These are phyloP conservation scores for Rhamphomyia laevipes DNA, from an alignment of 2,888 invertebrate genomes.

Conservation along the genomic window DNA sequence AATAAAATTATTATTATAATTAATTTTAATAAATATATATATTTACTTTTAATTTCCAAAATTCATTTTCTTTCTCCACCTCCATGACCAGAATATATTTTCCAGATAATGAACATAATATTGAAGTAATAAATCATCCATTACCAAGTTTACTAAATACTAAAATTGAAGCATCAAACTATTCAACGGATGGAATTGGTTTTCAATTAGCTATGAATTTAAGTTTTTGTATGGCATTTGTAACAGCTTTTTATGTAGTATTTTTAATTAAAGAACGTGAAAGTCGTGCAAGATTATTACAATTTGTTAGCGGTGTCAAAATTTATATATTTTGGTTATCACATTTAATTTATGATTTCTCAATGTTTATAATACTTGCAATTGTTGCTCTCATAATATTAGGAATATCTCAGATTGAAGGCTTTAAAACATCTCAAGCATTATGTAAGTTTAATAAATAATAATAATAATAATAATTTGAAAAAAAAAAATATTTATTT, in stretches of 20 bases:
- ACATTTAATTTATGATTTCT: conserved; percentile 44
- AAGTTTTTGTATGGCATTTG: conserved; percentile 64
- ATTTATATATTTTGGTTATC: conserved; percentile 60
- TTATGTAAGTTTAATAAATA: conserved; percentile 17
- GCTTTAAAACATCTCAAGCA: conserved; percentile 28
- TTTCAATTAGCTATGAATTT: conserved; percentile 58
- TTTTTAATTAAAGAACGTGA: conserved; percentile 53
- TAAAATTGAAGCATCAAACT: conserved; percentile 32
- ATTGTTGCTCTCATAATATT: conserved; percentile 51
- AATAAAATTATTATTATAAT: neutral
- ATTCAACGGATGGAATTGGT: conserved; percentile 34
- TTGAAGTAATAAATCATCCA: conserved; percentile 53
- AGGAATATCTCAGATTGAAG: conserved; percentile 52
- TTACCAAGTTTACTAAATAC: conserved; percentile 49
- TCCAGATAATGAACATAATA: conserved; percentile 10
- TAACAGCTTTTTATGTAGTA: conserved; percentile 49
- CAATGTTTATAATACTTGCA: conserved; percentile 54
- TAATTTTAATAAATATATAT: neutral
- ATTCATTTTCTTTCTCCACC: neutral
- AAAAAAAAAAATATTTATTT: neutral
- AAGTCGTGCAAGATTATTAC: conserved; percentile 60
- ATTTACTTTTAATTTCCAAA: neutral
- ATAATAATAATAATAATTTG: neutral
- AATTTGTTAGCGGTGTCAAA: conserved; percentile 62
- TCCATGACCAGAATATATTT: no score